A percentile compares a stretch with the other conserved stretches of the same genome.
Conservation (phyloP, 2,888 invertebrate genomes). For the Rambutsinella grinnellia region DNA sequence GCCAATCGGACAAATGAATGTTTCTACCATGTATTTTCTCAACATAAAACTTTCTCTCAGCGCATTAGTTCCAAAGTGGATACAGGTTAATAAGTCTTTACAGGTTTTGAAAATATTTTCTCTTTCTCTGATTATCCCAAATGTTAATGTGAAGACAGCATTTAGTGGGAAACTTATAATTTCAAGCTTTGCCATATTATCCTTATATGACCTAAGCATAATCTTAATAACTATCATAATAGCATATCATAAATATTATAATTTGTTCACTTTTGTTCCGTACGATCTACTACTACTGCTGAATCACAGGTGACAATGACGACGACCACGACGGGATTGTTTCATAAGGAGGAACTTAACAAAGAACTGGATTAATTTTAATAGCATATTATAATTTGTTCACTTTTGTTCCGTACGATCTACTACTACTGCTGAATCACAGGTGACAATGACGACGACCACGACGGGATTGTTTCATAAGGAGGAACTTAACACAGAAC, state of each 20-base stretch:
- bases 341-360: constrained; percentile 36
- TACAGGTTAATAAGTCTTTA: not conserved
- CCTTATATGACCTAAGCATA: no score
- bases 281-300: constrained; percentile 42
- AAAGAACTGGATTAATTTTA: no score
- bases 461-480: constrained; percentile 53
- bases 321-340: constrained; percentile 57
- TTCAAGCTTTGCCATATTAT: no score
- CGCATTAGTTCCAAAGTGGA: no score
- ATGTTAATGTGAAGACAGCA: not conserved
- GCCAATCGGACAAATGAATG: no score
- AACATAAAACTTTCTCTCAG: no score
- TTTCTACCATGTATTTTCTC: no score
- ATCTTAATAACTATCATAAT: not conserved
- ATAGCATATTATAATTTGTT: no score
- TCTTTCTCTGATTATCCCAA: not conserved
- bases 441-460: constrained; percentile 61
- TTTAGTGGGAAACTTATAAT: not conserved
- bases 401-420: constrained; percentile 20
- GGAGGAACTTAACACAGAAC: constrained; percentile 27
- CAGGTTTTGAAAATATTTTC: no score
- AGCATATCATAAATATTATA: not conserved
- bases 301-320: constrained; percentile 62
- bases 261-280: constrained; percentile 29
- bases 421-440: constrained; percentile 57